Evolutionary conservation across 2,113 vertebrate species (phyloP).

Genomic region (Vombatus ursinus): DNA sequence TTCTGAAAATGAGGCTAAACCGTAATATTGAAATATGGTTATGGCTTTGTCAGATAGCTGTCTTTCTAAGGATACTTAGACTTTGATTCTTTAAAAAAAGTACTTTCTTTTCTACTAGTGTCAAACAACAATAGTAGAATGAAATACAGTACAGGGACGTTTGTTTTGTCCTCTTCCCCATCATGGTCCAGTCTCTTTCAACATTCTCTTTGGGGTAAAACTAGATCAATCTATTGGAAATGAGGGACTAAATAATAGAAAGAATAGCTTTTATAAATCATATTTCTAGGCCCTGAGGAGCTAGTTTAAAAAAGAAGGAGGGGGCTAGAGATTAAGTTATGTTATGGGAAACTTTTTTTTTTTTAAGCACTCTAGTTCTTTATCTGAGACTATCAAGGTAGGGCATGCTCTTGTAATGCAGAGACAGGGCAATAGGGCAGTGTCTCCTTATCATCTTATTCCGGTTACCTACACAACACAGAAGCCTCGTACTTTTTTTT

Average conservation of each 20-base stretch:
- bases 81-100: background rate
- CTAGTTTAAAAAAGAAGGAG: background rate
- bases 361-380: background rate
- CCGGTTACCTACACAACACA: background rate
- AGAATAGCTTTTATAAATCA: slow-evolving; percentile 39
- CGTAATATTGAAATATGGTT: background rate
- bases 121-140: slow-evolving; percentile 40
- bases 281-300: background rate
- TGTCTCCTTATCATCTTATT: background rate
- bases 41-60: background rate
- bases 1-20: background rate
- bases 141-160: slow-evolving; percentile 22
- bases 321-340: background rate
- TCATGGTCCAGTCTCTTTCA: background rate
- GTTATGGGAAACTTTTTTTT: background rate
- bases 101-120: background rate
- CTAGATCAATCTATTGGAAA: background rate
- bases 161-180: slow-evolving; percentile 7
- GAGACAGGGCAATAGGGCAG: background rate
- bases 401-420: background rate
- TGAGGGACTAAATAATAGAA: background rate
- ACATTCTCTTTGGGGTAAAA: background rate
- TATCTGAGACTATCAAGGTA: background rate
- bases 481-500: background rate
- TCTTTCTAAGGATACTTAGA: slow-evolving; percentile 10